A percentile compares a stretch with the other conserved stretches of the same genome.
Evolutionary conservation across 2,888 invertebrate genomes (phyloP).

Genomic region (Tridacna gigas): DNA sequence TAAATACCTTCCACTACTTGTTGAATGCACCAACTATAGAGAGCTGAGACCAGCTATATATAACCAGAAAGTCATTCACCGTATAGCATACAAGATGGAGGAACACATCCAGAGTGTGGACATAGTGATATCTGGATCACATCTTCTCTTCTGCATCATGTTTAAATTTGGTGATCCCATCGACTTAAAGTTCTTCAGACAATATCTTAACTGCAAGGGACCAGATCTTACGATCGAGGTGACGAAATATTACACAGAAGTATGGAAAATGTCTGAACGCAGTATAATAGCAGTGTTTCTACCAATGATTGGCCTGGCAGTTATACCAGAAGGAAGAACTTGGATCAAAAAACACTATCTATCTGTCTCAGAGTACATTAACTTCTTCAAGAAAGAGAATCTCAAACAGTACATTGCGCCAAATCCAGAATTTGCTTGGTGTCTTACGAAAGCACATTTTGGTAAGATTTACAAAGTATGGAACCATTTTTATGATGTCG

Average conservation of each 20-base stretch:
- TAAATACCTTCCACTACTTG: constrained; percentile 55
- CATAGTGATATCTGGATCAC: constrained; percentile 49
- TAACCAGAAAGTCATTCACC: constrained; percentile 64
- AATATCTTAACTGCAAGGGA: constrained; percentile 70
- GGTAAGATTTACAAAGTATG: constrained; percentile 58
- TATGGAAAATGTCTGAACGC: constrained; percentile 45
- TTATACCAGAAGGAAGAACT: constrained; percentile 65
- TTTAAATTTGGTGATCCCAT: constrained; percentile 58
- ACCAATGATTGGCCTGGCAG: constrained; percentile 72
- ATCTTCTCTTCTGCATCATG: constrained; percentile 67
- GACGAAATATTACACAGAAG: constrained; percentile 60
- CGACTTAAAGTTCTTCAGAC: constrained; percentile 70
- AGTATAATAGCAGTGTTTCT: constrained; percentile 65
- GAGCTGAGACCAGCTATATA: constrained; percentile 61
- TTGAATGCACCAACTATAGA: constrained; percentile 49
- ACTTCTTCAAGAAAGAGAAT: constrained; percentile 45
- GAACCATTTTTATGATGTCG: constrained; percentile 65
- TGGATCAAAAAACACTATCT: constrained; percentile 75
- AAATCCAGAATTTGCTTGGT: constrained; percentile 42
- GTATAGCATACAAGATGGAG: constrained; percentile 57
- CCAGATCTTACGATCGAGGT: constrained; percentile 70
- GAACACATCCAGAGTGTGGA: constrained; percentile 54
- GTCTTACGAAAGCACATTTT: constrained; percentile 32
- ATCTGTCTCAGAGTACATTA: constrained; percentile 59
- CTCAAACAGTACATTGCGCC: constrained; percentile 43